These are phyloP conservation scores for Aphaenogaster ashmeadi DNA, from an alignment of 1,140 invertebrate genomes.

Conservation along the genomic window DNA sequence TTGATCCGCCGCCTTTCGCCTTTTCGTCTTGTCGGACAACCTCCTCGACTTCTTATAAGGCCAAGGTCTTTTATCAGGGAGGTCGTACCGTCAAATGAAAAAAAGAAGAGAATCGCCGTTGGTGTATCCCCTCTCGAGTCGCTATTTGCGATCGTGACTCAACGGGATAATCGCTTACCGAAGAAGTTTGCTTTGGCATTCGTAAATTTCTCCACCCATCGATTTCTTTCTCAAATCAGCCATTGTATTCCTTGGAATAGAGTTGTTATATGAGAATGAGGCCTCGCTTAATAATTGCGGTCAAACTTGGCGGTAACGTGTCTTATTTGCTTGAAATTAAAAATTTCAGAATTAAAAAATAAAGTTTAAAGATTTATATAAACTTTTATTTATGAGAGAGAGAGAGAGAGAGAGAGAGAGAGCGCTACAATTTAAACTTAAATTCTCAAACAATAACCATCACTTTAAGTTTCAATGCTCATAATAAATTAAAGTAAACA, in stretches of 20 bases:
- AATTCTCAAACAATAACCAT: not conserved
- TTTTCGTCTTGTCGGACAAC: conserved; percentile 50
- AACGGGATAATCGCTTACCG: conserved; percentile 43
- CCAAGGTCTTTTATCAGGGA: conserved; percentile 64
- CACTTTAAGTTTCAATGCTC: not conserved
- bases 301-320: not conserved
- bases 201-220: not conserved
- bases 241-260: conserved; percentile 22
- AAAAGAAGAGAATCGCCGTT: not conserved
- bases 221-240: conserved; percentile 22
- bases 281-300: not conserved
- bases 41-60: conserved; percentile 61
- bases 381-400: too few species aligned
- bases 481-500: not conserved
- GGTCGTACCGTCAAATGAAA: conserved; percentile 21
- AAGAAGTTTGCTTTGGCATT: conserved; percentile 21
- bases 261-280: conserved; percentile 4
- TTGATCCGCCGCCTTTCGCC: conserved; percentile 31
- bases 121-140: conserved; percentile 24
- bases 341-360: conserved; percentile 5
- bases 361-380: not conserved
- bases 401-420: too few species aligned
- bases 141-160: conserved; percentile 53
- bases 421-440: not conserved
- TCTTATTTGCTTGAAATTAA: not conserved